Base-by-base conservation (phyloP, 2,113 vertebrate species). In the Ceuthmochares aereus region DNA sequence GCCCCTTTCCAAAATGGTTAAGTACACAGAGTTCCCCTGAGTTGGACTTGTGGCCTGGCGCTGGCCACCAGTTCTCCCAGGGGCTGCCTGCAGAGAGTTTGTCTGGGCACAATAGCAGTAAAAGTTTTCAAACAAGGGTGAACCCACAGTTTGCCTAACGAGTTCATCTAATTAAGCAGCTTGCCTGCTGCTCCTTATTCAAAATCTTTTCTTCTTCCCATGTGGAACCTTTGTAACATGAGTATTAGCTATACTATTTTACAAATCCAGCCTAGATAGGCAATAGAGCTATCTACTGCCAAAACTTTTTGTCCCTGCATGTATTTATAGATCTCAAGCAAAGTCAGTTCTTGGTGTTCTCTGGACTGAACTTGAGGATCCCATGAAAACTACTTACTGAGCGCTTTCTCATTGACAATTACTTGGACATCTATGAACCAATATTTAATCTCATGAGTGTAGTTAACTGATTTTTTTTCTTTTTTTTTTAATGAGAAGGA, bases 291-390 rank as follows among this genome's bases (percentile, higher is more conserved):
- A 13, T 37, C 76, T 59, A 30, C 67, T 90, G 75, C 83, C 83
- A 89, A 64, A 74, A 92, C 74, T 21, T 67, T 5, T 51, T 81
- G 80, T 60, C 84, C 77, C 77, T 83, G 89, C 1, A 1, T 59
- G 30, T 86, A 89, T 96, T 95, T 91, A 91, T 72, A 91, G 86
- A 94, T 36, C 56, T 64, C 56, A 84, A 25, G 10, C 76, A 81
- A 95, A 90, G 76, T 60, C 77, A 89, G 32, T 78, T 94, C 91
- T 91, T 95, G 40, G 83, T 88, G 82, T 91, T 93, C 82, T 90
- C 72, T 83, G 78, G 76, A 72, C 42, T 4, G 1, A 94, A 72
- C 60, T 60, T 82, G 30, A 95, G 52, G 69, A 11, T 92, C 32
- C 69, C 62, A 70, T n/a, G 51, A 75, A 95, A 95, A 89, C 36